A percentile compares a stretch with the other conserved stretches of the same genome.
These are phyloP conservation scores for Alcis repandata DNA, from an alignment of 2,888 invertebrate genomes.

Conservation along the genomic window DNA sequence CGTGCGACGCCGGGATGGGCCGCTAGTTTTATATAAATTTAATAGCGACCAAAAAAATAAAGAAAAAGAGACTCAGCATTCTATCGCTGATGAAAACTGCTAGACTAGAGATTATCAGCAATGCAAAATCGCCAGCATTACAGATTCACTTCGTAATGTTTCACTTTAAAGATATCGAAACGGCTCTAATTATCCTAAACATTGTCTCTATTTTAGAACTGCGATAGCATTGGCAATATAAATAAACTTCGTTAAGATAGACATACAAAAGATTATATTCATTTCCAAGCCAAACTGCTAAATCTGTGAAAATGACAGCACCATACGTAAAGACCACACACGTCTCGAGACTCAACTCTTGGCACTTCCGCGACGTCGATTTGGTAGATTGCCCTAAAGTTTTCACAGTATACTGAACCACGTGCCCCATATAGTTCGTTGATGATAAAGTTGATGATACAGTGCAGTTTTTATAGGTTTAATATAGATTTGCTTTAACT, in stretches of 20 bases:
- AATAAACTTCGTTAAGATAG: not conserved
- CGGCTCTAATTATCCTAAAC: no score
- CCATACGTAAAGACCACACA: constrained; percentile 22
- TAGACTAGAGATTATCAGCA: no score
- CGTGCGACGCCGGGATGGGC: no score
- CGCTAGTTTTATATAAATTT: no score
- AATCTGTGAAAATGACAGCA: constrained; percentile 30
- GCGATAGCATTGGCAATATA: not conserved
- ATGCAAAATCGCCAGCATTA: no score
- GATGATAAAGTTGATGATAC: not conserved
- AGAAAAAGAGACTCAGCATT: no score
- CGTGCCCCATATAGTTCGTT: constrained; percentile 35
- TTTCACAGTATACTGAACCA: constrained; percentile 44
- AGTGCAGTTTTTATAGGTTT: not conserved
- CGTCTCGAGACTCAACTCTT: constrained; percentile 54
- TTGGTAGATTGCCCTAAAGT: constrained; percentile 78
- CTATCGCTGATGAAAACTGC: no score
- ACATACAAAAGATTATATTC: constrained; percentile 6
- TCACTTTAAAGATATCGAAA: no score
- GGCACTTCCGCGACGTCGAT: constrained; percentile 68
- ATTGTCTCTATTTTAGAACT: not conserved
- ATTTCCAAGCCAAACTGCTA: constrained; percentile 28
- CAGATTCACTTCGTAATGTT: no score
- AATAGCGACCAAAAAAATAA: no score
- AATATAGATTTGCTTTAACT: not conserved